Base-by-base conservation (phyloP, 1,140 invertebrate species). In the Caerostris darwini region DNA sequence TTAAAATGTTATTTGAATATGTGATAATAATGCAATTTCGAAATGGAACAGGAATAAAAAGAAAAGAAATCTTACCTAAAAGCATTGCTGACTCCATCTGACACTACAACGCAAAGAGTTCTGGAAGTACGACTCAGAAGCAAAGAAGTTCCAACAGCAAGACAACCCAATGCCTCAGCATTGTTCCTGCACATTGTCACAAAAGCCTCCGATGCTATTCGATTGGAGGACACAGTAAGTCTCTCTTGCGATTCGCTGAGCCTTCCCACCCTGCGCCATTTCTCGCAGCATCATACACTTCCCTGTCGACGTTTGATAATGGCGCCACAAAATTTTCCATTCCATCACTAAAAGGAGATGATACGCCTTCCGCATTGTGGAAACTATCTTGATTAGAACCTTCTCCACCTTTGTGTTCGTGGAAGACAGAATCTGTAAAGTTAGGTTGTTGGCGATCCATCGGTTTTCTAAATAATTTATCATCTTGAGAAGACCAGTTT, bases 141-240 rank as follows among this genome's bases (percentile, higher is more conserved):
- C 92, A 99, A 96, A 3, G 98, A 99, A 96, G 98, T 97, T 93
- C 98, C 99, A 96, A 99, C 96, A 94, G 99, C 99, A 95, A 99
- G 95, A 71, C 98, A 98, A 94, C 99, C 99, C 94, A 99, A 96
- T 67, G 98, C 98, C 96, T 99, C 99, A 50, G 98, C 98, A 96
- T 99, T 99, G 96, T 99, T 99, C 94, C 99, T 99, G 77, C 98
- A 98, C 95, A 99, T 96, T 89, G 99, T 99, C 95, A 99, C 98
- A 98, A 98, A 99, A 96, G 98, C 97, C 95, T 96, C 94, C 5
- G 71, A 57, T 10, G 57, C 7, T 83, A 90, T 86, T 17, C 19
- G 50, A 34, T 56, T 67, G 6, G 61, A 53, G 8, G 92, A 19
- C 8, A 58, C 17, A 10, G 56, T 56, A 2, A 94, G 17, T 82